These are phyloP conservation scores for Criorhina ranunculi DNA, from an alignment of 2,888 invertebrate species.

Conservation along the genomic window DNA sequence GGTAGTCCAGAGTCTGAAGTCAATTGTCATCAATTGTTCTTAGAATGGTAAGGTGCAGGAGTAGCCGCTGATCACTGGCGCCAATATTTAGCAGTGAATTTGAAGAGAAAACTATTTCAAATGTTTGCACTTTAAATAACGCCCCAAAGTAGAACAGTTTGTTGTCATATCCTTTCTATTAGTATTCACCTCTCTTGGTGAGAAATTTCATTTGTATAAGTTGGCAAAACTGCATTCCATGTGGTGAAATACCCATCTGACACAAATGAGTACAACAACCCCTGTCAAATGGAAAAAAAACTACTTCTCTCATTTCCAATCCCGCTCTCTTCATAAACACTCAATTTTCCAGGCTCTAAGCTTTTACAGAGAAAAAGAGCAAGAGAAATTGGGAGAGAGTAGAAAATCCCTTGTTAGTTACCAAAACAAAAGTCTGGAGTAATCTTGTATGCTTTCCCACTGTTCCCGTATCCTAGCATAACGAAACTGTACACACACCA, in stretches of 20 bases:
- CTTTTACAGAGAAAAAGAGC: constrained; percentile 26
- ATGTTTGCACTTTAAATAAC: not conserved
- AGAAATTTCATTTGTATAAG: not conserved
- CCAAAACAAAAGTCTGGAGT: constrained; percentile 66
- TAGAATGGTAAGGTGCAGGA: too few relatives aligned
- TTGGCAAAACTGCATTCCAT: constrained; percentile 23
- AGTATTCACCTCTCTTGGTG: constrained; percentile 6
- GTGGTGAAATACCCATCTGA: constrained; percentile 40
- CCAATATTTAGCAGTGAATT: too few relatives aligned
- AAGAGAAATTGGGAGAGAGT: too few relatives aligned
- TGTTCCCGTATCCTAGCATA: constrained; percentile 47
- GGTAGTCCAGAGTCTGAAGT: too few relatives aligned
- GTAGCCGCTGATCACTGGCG: too few relatives aligned
- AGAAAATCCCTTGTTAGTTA: constrained; percentile 34
- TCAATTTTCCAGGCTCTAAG: constrained; percentile 46
- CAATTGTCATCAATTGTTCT: too few relatives aligned
- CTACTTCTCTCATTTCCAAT: not conserved
- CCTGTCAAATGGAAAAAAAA: not conserved
- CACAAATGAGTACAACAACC: constrained; percentile 28
- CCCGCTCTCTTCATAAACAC: not conserved
- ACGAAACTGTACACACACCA: constrained; percentile 1
- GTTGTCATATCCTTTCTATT: not conserved
- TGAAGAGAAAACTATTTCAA: not conserved
- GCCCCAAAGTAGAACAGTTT: constrained; percentile 28
- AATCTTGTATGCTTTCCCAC: constrained; percentile 41